Conservation (phyloP, 2,797 vertebrate species). For the Myripristis jacobus region DNA sequence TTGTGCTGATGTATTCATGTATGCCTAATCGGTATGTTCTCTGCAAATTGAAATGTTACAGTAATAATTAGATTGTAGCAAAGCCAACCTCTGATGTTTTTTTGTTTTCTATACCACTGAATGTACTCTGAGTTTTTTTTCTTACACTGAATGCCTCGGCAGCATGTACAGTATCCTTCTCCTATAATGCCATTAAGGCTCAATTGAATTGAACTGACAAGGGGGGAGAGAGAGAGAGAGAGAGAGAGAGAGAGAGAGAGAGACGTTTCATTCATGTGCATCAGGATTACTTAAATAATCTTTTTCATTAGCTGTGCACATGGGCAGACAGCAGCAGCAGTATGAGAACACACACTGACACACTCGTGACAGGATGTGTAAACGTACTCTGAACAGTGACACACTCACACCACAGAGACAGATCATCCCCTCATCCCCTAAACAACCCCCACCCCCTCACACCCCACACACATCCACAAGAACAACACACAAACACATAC, state of each 20-base stretch:
- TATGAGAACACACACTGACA: slow-evolving; percentile 51
- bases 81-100: no score
- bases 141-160: no score
- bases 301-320: slow-evolving; percentile 65
- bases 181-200: no score
- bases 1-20: no score
- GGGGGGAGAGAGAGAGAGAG: neutral
- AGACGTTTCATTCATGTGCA: slow-evolving; percentile 40
- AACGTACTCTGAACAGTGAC: neutral
- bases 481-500: slow-evolving; percentile 46
- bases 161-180: no score
- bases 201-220: no score
- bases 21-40: no score
- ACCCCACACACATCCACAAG: slow-evolving; percentile 1
- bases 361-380: slow-evolving; percentile 51
- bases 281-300: slow-evolving; percentile 66
- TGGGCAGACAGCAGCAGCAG: slow-evolving; percentile 45
- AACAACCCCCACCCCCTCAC: neutral
- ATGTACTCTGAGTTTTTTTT: no score
- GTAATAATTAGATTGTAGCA: no score
- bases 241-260: neutral
- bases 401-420: slow-evolving; percentile 13
- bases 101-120: no score
- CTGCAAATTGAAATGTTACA: no score
- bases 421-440: neutral